phyloP scores from a whole-genome alignment of 2,113 vertebrate species.

The Capricornis sumatraensis region DNA sequence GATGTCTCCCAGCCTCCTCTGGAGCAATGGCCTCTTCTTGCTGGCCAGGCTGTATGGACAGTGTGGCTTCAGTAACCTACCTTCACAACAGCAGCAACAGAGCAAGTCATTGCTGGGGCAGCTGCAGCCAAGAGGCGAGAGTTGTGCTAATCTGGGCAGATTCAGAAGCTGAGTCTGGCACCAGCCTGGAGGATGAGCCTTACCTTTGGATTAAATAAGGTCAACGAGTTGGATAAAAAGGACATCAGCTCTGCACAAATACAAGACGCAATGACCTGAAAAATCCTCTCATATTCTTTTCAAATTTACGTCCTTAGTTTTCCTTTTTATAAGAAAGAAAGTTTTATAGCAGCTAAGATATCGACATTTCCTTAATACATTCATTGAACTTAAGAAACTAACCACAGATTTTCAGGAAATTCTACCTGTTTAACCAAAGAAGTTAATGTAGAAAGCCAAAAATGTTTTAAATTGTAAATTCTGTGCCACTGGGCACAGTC shows the following conservation, averaged over 20 bases:
- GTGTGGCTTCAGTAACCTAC: neutral
- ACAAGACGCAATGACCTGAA: neutral
- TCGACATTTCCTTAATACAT: neutral
- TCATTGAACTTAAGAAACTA: neutral
- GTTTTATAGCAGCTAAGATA: neutral
- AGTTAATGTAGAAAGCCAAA: neutral
- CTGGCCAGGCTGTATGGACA: neutral
- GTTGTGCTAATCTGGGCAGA: neutral
- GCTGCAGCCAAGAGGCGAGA: neutral
- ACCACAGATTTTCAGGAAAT: neutral
- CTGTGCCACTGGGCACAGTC: neutral
- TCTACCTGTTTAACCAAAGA: neutral
- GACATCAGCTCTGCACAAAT: neutral
- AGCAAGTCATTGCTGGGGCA: neutral
- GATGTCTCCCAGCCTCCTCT: neutral
- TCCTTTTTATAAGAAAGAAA: neutral
- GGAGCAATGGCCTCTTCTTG: neutral
- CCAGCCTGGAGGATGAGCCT: neutral
- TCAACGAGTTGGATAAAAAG: neutral
- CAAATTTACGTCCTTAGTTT: neutral
- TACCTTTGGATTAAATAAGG: neutral
- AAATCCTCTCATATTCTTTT: neutral
- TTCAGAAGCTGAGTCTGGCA: neutral
- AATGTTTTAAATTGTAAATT: neutral
- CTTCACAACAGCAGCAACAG: neutral